These are phyloP conservation scores for Temnothorax longispinosus DNA, from an alignment of 1,140 invertebrate genomes.

Conservation along the genomic window DNA sequence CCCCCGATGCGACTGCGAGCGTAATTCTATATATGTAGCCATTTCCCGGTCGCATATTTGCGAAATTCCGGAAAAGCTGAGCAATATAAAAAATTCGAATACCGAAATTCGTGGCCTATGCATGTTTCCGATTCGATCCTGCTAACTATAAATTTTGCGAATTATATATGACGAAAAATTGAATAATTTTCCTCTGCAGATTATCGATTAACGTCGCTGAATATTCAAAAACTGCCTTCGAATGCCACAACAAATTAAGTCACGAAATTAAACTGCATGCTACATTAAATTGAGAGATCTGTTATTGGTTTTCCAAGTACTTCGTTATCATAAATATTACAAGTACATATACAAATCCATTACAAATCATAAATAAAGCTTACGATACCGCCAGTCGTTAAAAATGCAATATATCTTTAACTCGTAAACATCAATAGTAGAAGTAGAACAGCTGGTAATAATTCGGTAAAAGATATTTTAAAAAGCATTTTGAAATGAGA, in stretches of 20 bases:
- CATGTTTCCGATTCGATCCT: background rate
- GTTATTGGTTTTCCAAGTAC: background rate
- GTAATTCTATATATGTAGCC: background rate
- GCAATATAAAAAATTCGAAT: conserved; percentile 17
- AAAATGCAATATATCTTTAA: conserved; percentile 25
- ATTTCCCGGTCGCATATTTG: background rate
- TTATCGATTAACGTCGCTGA: background rate
- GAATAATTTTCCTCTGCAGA: background rate
- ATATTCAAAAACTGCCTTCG: background rate
- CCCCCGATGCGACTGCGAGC: background rate
- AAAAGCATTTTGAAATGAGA: background rate
- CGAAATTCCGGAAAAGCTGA: conserved; percentile 7
- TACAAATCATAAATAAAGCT: conserved; percentile 32
- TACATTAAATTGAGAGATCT: background rate
- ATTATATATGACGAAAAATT: background rate
- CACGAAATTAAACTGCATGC: background rate
- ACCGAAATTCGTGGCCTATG: background rate
- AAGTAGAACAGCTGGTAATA: background rate
- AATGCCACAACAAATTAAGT: background rate
- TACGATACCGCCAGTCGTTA: background rate
- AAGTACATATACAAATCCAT: background rate
- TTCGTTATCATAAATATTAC: background rate
- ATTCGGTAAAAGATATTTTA: background rate
- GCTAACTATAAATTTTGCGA: conserved; percentile 20
- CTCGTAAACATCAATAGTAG: background rate